Evolutionary conservation across 2,797 vertebrate genomes (phyloP), one percentile per base, ranked within the genome.

Genomic region (Benthosema pterotum): DNA sequence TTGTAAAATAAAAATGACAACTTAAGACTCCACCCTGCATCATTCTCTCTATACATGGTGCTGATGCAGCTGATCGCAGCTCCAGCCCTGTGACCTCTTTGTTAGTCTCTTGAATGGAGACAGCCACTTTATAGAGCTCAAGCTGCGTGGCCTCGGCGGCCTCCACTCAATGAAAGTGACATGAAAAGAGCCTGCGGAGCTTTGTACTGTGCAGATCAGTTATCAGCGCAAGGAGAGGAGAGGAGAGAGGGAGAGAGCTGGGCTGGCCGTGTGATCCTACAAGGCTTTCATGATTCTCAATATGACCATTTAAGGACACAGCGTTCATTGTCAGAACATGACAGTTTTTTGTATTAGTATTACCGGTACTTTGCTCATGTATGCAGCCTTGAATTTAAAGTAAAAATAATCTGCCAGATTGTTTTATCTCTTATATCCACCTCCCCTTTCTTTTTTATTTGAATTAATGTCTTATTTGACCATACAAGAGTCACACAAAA

Each of bases 171-270:
- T 88, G 88, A 74, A 70, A 61, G 86, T 91, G 85, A 94, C 89
- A 94, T 94, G 91, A 94, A 94, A 94, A 92, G 91, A 87, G 78
- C 71, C 77, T 80, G 85, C 80, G 61, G 76, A 87, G 90, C 92
- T 94, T 94, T 94, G 92, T 93, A 92, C 88, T 89, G 69, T 75
- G 82, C 91, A 90, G 87, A 93, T 92, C 89, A 91, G 89, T 93
- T 92, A 91, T 83, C 80, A 79, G 82, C 72, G 79, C 77, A 67
- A 83, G 85, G 73, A 88, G 82, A 83, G 85, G 71, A 88, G 82
- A 83, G n/a, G n/a, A n/a, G n/a, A n/a, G n/a, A n/a, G n/a, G n/a
- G n/a, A n/a, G n/a, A n/a, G n/a, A n/a, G n/a, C n/a, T n/a, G n/a
- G n/a, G 86, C 82, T 81, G 52, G 69, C 63, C 69, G 81, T 90